Percentiles rank a stretch among this genome's conserved stretches.
Evolutionary conservation across 2,113 vertebrate genomes (phyloP).

Genomic region (rabbit (Oryctolagus cuniculus)): mOryCun1.1 NC_091448.1:37064501-37065000

Average conservation of each 20-base stretch:
- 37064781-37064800: no score
- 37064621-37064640: no score
- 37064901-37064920: not conserved
- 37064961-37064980: slow-evolving; percentile 41
- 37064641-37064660: not conserved
- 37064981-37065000: not conserved
- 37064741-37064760: not conserved
- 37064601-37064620: no score
- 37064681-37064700: slow-evolving; percentile 37
- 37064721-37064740: slow-evolving; percentile 20
- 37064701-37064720: slow-evolving; percentile 9
- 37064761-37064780: no score
- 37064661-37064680: not conserved
- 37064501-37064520: no score
- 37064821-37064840: no score
- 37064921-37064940: slow-evolving; percentile 55
- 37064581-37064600: no score
- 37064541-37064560: no score
- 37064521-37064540: no score
- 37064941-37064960: slow-evolving; percentile 51
- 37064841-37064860: no score
- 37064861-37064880: not conserved
- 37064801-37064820: no score
- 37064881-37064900: not conserved
- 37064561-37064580: no score